A percentile compares a stretch with the other conserved stretches of the same genome.
These are phyloP conservation scores for Cotesia glomerata DNA, from an alignment of 1,140 invertebrate species.

Conservation along the genomic window DNA sequence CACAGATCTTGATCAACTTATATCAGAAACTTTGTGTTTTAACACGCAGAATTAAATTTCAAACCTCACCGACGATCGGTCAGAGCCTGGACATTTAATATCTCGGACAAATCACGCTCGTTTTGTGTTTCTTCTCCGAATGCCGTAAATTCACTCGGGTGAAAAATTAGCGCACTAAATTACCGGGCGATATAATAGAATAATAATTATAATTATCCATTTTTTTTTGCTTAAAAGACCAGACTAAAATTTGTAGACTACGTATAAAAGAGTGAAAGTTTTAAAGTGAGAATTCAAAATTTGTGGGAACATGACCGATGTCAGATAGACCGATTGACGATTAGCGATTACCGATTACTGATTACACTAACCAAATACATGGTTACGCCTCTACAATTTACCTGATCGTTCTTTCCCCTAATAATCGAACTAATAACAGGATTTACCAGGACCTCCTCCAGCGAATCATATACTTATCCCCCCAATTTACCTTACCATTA, in stretches of 20 bases:
- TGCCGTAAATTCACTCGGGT: not conserved
- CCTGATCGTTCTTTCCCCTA: slow-evolving; percentile 47
- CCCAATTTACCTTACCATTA: slow-evolving; percentile 53
- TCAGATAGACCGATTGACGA: slow-evolving; percentile 47
- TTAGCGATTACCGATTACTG: slow-evolving; percentile 43
- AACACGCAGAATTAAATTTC: slow-evolving; percentile 18
- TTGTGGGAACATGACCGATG: slow-evolving; percentile 6
- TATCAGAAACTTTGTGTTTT: not conserved
- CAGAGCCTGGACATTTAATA: slow-evolving; percentile 22
- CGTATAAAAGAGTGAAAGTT: not conserved
- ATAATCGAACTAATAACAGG: slow-evolving; percentile 55
- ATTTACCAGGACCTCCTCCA: slow-evolving; percentile 39
- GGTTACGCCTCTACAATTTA: slow-evolving; percentile 54
- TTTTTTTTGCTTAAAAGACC: no score
- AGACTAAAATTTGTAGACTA: not conserved
- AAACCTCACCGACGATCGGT: slow-evolving; percentile 8
- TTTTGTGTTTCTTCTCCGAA: not conserved
- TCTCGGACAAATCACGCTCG: not conserved
- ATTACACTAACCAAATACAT: slow-evolving; percentile 54
- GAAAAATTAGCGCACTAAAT: not conserved
- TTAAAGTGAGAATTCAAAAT: slow-evolving; percentile 20
- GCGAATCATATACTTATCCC: slow-evolving; percentile 54
- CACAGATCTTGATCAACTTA: not conserved
- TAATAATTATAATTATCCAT: not conserved
- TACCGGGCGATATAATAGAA: not conserved